Percentiles rank a stretch among this genome's conserved stretches.
Evolutionary conservation across 2,797 vertebrate genomes (phyloP).

Genomic region (Bovichtus diacanthus): DNA sequence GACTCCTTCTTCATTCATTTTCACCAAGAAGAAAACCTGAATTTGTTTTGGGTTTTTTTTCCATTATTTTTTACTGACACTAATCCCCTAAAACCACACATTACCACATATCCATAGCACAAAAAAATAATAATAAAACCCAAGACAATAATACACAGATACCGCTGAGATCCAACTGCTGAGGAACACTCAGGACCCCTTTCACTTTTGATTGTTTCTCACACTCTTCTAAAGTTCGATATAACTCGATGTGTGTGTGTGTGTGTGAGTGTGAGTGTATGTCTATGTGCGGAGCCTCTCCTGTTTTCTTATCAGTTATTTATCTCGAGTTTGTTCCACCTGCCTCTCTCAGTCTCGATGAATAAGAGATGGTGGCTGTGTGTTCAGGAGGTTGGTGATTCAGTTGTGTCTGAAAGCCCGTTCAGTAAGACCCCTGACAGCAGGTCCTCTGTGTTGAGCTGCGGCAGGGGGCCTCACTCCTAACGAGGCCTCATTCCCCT

Average conservation of each 20-base stretch:
- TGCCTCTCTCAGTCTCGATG: conserved; percentile 12
- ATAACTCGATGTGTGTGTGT: background rate
- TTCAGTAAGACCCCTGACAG: conserved; percentile 47
- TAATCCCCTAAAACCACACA: conserved; percentile 11
- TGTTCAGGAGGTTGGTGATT: conserved; percentile 27
- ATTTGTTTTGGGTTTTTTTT: background rate
- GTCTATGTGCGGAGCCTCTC: background rate
- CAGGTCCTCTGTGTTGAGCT: conserved; percentile 33
- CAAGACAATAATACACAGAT: background rate
- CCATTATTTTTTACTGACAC: conserved; percentile 16
- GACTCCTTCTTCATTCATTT: conserved; percentile 9
- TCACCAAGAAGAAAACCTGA: background rate
- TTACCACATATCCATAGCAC: background rate
- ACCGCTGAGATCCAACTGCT: conserved; percentile 3
- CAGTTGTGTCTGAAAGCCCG: conserved; percentile 20
- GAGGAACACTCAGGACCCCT: conserved; percentile 19
- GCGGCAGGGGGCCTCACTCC: conserved; percentile 43
- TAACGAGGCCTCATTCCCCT: conserved; percentile 61
- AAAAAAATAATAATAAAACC: conserved; percentile 6
- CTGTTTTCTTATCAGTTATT: conserved; percentile 34
- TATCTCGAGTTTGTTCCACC: conserved; percentile 21
- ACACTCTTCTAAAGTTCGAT: conserved; percentile 5
- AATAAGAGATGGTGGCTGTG: conserved; percentile 28
- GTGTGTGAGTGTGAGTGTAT: background rate
- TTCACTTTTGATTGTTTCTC: conserved; percentile 28